Conservation (phyloP, 2,797 vertebrate species). For the Poeciliopsis paucimaculata region DNA sequence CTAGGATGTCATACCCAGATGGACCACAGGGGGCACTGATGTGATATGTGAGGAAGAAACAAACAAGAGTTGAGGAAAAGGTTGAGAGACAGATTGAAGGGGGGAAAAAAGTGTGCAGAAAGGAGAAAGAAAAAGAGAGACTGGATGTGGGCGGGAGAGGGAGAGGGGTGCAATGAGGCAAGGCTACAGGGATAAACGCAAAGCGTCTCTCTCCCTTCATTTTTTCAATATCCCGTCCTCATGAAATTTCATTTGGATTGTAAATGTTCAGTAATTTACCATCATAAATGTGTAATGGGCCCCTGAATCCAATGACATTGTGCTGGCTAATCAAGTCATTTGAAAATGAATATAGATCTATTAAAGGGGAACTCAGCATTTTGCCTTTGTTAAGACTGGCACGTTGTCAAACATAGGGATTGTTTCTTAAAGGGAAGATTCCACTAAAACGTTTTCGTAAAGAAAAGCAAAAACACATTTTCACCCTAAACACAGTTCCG, state of each 20-base stretch:
- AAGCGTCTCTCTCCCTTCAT: slow-evolving; percentile 72
- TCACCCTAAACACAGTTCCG: slow-evolving; percentile 69
- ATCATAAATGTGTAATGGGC: slow-evolving; percentile 89
- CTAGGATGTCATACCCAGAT: slow-evolving; percentile 53
- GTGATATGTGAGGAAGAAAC: slow-evolving; percentile 74
- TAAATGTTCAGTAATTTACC: slow-evolving; percentile 90
- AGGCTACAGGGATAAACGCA: slow-evolving; percentile 77
- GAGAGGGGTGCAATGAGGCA: slow-evolving; percentile 74
- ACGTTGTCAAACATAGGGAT: slow-evolving; percentile 75
- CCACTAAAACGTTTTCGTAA: slow-evolving; percentile 39
- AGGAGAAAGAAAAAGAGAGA: slow-evolving; percentile 12
- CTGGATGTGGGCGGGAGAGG: slow-evolving; percentile 41
- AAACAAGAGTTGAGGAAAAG: slow-evolving; percentile 27
- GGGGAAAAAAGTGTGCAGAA: slow-evolving; percentile 12
- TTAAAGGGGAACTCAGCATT: slow-evolving; percentile 82
- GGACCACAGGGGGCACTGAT: slow-evolving; percentile 85
- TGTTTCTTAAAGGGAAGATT: slow-evolving; percentile 58
- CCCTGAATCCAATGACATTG: slow-evolving; percentile 87
- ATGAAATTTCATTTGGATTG: slow-evolving; percentile 90
- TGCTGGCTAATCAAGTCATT: slow-evolving; percentile 90
- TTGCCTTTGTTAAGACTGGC: slow-evolving; percentile 80
- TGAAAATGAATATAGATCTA: slow-evolving; percentile 88
- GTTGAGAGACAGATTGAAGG: slow-evolving; percentile 22
- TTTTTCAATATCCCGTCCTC: slow-evolving; percentile 85
- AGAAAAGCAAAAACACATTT: slow-evolving; percentile 68